Base-by-base conservation (phyloP, 2,113 vertebrate species). In the Perca flavescens region DNA sequence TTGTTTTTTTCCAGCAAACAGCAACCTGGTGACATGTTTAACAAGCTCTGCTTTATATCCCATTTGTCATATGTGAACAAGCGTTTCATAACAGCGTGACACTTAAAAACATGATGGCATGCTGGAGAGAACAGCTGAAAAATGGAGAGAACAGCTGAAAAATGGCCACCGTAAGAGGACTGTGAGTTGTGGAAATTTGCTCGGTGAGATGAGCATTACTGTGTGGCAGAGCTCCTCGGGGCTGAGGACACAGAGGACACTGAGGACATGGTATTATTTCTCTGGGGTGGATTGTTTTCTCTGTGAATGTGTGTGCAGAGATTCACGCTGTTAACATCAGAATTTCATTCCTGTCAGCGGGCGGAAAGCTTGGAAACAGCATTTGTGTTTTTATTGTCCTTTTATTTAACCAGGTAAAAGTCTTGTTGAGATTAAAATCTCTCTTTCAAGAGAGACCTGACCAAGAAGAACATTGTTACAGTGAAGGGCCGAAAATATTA, bases 1-100 rank as follows among this genome's bases (percentile, higher is more conserved):
- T 22, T 83, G 71, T 83, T 85, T 85, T 25, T 61, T 49, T 64
- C 22, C 53, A 19, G 67, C 64, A 70, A 63, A 75, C 71, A n/a
- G 13, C 6, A 4, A 31, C 53, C 9, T n/a, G 57, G 76, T 25
- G 46, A 77, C 80, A 7, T 4, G 54, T 81, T 25, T 5, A 36
- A 76, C 53, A 63, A 14, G 22, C 60, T 28, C 65, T 75, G 65
- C 52, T 34, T 72, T 49, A 16, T n/a, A 15, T 72, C 74, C 56
- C 63, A 22, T 22, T 12, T 0, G 28, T 69, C 69, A 61, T 21
- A 69, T 64, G 17, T n/a, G n/a, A 68, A 10, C n/a, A 3, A 67
- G 15, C 16, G 40, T 63, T 82, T 79, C 58, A 74, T 56, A 69
- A 69, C 61, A 46, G 43, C 46, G 40, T 12, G 43, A 31, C 14